These are phyloP conservation scores for Leptinotarsa peninsularis DNA, from an alignment of 2,888 invertebrate genomes.

Conservation along the genomic window DNA sequence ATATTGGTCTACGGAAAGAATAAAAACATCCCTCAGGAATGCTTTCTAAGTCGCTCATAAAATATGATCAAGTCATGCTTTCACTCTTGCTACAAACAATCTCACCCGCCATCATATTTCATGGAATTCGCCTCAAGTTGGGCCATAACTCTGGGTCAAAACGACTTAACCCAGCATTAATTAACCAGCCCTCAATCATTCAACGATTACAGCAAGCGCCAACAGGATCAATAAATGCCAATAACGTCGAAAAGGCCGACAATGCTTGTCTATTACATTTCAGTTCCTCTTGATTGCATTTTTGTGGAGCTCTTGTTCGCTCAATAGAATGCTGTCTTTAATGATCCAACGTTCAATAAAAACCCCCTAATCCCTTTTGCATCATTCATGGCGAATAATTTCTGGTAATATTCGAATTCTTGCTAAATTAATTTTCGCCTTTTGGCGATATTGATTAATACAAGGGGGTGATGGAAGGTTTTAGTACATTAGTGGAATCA, in stretches of 20 bases:
- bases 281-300: conserved; percentile 29
- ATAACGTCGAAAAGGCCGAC: conserved; percentile 10
- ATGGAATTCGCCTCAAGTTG: not conserved
- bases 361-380: conserved; percentile 3
- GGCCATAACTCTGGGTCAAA: not conserved
- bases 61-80: no score
- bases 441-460: not conserved
- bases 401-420: conserved; percentile 4
- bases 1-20: no score
- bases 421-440: conserved; percentile 7
- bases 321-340: conserved; percentile 23
- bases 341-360: conserved; percentile 19
- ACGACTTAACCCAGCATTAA: not conserved
- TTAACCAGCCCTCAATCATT: conserved; percentile 1
- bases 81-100: no score
- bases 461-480: not conserved
- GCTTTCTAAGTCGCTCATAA: no score
- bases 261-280: conserved; percentile 29
- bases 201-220: conserved; percentile 12
- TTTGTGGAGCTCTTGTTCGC: conserved; percentile 25
- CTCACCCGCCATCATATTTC: not conserved
- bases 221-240: conserved; percentile 21
- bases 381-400: conserved; percentile 17
- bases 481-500: no score
- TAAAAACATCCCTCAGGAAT: no score